Percentiles rank a stretch among this genome's conserved stretches.
phyloP scores from a whole-genome alignment of 2,797 vertebrate species.

The Lacerta viridis region DNA sequence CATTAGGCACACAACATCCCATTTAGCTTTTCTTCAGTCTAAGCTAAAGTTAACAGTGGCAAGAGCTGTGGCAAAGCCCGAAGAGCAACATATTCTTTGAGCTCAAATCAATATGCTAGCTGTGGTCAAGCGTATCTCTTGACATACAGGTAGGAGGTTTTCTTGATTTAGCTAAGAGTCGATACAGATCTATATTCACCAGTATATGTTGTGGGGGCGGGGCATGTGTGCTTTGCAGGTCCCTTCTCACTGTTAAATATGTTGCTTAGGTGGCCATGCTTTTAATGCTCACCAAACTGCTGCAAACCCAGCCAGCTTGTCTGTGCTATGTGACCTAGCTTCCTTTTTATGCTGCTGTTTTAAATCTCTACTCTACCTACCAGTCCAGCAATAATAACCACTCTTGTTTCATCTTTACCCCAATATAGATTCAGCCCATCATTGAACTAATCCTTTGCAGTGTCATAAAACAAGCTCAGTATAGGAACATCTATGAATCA shows the following conservation, averaged over 20 bases:
- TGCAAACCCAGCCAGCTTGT: not conserved
- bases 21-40: not conserved
- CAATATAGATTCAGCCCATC: not conserved
- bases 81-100: not conserved
- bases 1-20: not conserved
- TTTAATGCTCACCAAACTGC: not conserved
- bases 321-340: not conserved
- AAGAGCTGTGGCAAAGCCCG: not conserved
- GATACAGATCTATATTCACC: not conserved
- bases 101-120: not conserved
- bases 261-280: not conserved
- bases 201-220: not conserved
- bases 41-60: not conserved
- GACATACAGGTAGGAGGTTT: not conserved
- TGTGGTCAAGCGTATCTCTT: not conserved
- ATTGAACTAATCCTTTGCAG: conserved; percentile 1
- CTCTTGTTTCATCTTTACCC: not conserved
- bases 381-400: not conserved
- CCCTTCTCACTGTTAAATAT: not conserved
- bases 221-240: not conserved
- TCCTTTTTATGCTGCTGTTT: not conserved
- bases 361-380: not conserved
- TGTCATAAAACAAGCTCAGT: conserved; percentile 13
- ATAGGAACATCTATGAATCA: not conserved
- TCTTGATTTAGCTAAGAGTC: not conserved